Evolutionary conservation across 2,888 invertebrate genomes (phyloP).

Genomic region (Colletes collaris): DNA sequence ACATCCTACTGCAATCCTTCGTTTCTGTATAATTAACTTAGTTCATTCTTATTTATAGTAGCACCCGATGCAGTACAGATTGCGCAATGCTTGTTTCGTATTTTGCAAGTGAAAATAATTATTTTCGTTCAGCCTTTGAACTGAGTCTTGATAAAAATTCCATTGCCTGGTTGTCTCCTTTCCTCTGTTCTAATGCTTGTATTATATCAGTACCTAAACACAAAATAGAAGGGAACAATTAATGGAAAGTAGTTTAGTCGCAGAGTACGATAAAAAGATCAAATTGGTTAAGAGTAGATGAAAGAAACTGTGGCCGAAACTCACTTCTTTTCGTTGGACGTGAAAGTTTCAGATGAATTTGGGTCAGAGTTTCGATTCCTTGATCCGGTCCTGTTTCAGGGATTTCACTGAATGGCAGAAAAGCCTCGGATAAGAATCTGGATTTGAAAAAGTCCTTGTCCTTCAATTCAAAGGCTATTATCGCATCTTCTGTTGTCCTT

Average conservation of each 20-base stretch:
- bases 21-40: neutral
- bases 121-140: constrained; percentile 58
- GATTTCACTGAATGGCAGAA: constrained; percentile 91
- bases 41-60: constrained; percentile 2
- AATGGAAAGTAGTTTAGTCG: neutral
- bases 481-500: constrained; percentile 87
- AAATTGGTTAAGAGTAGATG: no score
- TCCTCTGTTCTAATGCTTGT: constrained; percentile 91
- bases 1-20: neutral
- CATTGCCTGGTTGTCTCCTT: constrained; percentile 94
- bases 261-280: neutral
- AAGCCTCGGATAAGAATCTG: constrained; percentile 97
- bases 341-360: constrained; percentile 89
- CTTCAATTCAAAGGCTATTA: constrained; percentile 95
- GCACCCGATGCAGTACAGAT: neutral
- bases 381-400: constrained; percentile 86
- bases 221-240: neutral
- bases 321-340: constrained; percentile 88
- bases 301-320: constrained; percentile 28
- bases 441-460: constrained; percentile 97
- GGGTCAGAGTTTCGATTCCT: constrained; percentile 86
- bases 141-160: constrained; percentile 93
- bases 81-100: neutral
- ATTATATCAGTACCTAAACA: constrained; percentile 88
- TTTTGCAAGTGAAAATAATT: constrained; percentile 4